phyloP scores from a whole-genome alignment of 2,113 vertebrate species.

The Desmodus rotundus region DNA sequence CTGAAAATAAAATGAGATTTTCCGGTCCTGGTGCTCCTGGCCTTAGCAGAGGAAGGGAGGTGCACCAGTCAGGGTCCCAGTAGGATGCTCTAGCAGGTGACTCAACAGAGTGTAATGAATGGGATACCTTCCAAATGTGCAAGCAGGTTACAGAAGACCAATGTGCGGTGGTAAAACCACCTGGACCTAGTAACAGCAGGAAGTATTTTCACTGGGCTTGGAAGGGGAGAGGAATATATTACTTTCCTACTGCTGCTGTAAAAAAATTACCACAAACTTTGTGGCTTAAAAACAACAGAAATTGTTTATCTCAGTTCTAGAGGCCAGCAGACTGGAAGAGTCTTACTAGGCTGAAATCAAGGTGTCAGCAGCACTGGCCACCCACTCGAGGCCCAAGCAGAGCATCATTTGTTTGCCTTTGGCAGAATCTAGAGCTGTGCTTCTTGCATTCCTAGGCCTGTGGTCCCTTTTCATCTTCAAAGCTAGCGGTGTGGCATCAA shows the following conservation, averaged over 20 bases:
- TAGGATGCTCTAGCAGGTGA: neutral
- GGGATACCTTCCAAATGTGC: neutral
- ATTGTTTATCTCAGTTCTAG: neutral
- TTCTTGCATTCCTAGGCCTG: neutral
- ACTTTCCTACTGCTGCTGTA: neutral
- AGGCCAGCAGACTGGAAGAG: neutral
- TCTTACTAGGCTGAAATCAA: neutral
- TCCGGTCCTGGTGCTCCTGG: neutral
- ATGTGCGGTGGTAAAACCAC: neutral
- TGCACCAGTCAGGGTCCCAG: neutral
- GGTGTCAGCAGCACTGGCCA: neutral
- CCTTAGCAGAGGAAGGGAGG: neutral
- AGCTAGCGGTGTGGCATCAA: neutral
- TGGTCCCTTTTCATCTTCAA: neutral
- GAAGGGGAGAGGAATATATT: neutral
- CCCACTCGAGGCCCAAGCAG: neutral
- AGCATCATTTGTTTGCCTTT: neutral
- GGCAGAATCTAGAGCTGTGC: neutral
- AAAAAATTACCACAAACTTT: neutral
- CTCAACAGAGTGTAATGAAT: neutral
- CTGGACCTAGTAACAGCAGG: neutral
- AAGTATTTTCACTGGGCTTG: neutral
- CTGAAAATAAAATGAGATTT: conserved; percentile 18
- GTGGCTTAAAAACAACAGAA: neutral
- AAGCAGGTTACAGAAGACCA: neutral